Base-by-base conservation (phyloP, 53 echinoderm and acorn worm species). In the Hippasteria phrygiana region DNA sequence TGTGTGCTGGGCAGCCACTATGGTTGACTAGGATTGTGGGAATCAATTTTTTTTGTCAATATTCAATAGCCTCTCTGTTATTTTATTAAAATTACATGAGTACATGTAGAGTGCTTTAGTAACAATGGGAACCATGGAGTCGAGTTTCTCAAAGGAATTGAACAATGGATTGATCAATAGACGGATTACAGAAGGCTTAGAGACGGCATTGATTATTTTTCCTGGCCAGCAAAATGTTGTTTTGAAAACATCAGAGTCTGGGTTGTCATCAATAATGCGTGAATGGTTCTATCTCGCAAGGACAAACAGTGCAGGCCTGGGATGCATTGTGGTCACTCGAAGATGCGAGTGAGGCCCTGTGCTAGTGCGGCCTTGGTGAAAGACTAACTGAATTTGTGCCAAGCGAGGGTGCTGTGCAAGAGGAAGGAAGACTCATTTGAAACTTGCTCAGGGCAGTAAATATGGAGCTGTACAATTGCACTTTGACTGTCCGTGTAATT, bases 41-140 rank as follows among this genome's bases (percentile, higher is more conserved):
- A 74, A 74, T 75, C 17, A 42, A 48, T 31, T 37, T 31, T 50
- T n/a, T n/a, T 75, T 11, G 50, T 75, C 48, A 75, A 75, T 75
- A 75, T 75, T 75, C 50, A 75, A 14, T 43, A 40, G 73, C 20
- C 1, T 41, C 73, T 36, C 26, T 67, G 69, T 67, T 36, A 2
- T 36, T 67, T 35, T 36, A 67, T 67, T 36, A 31, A 0, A 36
- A 11, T n/a, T n/a, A n/a, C n/a, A n/a, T n/a, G n/a, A n/a, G n/a
- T n/a, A n/a, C n/a, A n/a, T n/a, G 26, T 26, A 35, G 2, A 35
- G 65, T 33, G 69, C 34, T 33, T 31, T 13, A 18, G 69, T 67
- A 1, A 67, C 18, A 35, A 67, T 67, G 18, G 69, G 18, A 67
- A 13, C 37, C 69, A 67, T 59, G 59, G 59, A 59, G 43, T 24